phyloP scores from a whole-genome alignment of 2,797 vertebrate species.

The Hydrolagus colliei region DNA sequence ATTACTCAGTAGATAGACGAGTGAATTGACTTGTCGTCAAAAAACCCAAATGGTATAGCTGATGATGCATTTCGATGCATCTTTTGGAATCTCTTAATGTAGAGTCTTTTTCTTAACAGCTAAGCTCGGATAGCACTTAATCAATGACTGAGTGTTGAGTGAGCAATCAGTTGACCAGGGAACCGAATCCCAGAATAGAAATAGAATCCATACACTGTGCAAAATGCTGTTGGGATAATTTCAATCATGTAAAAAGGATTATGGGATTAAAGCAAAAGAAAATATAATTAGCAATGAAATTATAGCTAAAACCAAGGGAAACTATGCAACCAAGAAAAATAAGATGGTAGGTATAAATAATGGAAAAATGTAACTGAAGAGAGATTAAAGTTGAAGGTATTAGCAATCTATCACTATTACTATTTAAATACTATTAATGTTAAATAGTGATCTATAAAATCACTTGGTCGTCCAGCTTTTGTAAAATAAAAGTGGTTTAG shows the following conservation, averaged over 20 bases:
- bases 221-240: neutral
- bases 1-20: neutral
- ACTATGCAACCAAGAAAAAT: neutral
- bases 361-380: neutral
- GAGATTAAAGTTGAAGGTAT: neutral
- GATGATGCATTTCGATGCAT: conserved; percentile 20
- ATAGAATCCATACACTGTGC: neutral
- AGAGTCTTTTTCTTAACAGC: conserved; percentile 5
- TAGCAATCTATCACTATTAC: neutral
- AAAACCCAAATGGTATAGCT: neutral
- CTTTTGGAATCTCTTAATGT: conserved; percentile 18
- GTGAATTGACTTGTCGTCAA: conserved; percentile 1
- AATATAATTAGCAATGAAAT: conserved; percentile 2
- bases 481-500: too few species aligned
- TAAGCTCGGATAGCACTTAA: conserved; percentile 10
- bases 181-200: neutral
- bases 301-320: too few species aligned
- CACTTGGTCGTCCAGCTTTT: too few species aligned
- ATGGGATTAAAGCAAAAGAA: neutral
- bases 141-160: conserved; percentile 21
- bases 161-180: conserved; percentile 20
- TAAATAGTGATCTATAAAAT: neutral
- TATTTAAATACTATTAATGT: neutral
- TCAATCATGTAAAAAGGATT: neutral
- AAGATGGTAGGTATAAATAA: neutral